phyloP scores from a whole-genome alignment of 2,888 invertebrate species.

The Homarus gammarus region DNA sequence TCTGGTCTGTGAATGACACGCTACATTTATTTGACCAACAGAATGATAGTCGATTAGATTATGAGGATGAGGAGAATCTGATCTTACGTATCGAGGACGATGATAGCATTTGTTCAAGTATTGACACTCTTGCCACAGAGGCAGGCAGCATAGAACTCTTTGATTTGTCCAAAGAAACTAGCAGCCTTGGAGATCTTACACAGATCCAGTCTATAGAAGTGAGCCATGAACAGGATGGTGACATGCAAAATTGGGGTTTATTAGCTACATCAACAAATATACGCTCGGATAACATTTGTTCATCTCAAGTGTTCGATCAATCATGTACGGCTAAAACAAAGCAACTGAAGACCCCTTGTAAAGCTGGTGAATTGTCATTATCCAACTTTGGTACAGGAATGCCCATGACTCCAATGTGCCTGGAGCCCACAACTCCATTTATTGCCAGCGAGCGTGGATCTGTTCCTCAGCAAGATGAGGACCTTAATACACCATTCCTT shows the following conservation, averaged over 20 bases:
- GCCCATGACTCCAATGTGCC: conserved; percentile 39
- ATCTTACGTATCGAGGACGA: conserved; percentile 54
- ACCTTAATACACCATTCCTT: conserved; percentile 52
- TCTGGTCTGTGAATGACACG: neutral
- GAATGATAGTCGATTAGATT: neutral
- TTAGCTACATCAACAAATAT: neutral
- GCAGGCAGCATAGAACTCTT: conserved; percentile 18
- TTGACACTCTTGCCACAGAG: conserved; percentile 4
- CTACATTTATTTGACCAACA: neutral
- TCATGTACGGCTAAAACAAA: conserved; percentile 11
- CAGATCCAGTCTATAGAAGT: neutral
- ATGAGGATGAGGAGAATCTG: conserved; percentile 56
- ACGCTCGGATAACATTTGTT: too few relatives aligned
- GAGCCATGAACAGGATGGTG: neutral
- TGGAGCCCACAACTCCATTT: conserved; percentile 55
- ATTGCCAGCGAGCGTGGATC: neutral
- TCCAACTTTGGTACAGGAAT: neutral
- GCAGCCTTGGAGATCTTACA: neutral
- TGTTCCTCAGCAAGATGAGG: neutral
- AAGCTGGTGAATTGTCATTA: conserved; percentile 6
- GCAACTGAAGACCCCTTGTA: conserved; percentile 45
- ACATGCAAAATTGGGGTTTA: too few relatives aligned
- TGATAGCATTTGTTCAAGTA: conserved; percentile 26
- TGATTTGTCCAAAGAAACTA: conserved; percentile 7
- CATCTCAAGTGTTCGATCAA: neutral